A percentile compares a stretch with the other conserved stretches of the same genome.
These are phyloP conservation scores for Paramormyrops hopkinsi DNA, from an alignment of 2,797 vertebrate species.

Conservation along the genomic window DNA sequence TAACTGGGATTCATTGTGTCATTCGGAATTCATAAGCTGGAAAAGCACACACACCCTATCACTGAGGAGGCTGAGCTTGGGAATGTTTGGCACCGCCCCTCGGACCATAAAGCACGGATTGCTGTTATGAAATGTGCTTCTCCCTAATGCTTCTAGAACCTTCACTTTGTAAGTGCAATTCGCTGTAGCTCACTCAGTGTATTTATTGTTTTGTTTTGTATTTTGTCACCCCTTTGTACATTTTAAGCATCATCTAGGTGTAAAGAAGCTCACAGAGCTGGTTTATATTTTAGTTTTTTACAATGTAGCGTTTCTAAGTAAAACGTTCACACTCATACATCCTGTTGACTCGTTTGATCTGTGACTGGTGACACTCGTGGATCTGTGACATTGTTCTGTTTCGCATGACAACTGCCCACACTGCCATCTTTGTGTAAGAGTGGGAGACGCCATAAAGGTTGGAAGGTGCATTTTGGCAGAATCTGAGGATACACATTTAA, in stretches of 20 bases:
- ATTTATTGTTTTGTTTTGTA: conserved; percentile 48
- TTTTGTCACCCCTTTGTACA: conserved; percentile 35
- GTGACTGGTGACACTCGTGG: not conserved
- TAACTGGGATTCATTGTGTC: not conserved
- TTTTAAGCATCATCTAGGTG: conserved; percentile 13
- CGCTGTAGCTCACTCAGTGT: conserved; percentile 55
- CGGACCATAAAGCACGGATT: not conserved
- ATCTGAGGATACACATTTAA: not conserved
- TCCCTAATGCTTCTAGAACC: conserved; percentile 18
- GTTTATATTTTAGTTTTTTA: conserved; percentile 19
- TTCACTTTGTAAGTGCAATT: conserved; percentile 54
- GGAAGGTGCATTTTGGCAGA: not conserved
- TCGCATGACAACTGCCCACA: not conserved
- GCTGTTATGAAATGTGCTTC: not conserved
- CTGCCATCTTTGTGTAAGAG: not conserved
- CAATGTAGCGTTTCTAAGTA: conserved; percentile 7
- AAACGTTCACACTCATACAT: not conserved
- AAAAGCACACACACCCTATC: not conserved
- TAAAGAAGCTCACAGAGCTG: conserved; percentile 25
- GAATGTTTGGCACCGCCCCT: not conserved
- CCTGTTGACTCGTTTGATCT: not conserved
- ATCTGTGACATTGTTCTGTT: not conserved
- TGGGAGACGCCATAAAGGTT: not conserved
- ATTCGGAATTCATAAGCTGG: not conserved
- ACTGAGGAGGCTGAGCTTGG: not conserved